Base-by-base conservation (phyloP, 2,797 vertebrate species). In the Macrochelys suwanniensis region DNA sequence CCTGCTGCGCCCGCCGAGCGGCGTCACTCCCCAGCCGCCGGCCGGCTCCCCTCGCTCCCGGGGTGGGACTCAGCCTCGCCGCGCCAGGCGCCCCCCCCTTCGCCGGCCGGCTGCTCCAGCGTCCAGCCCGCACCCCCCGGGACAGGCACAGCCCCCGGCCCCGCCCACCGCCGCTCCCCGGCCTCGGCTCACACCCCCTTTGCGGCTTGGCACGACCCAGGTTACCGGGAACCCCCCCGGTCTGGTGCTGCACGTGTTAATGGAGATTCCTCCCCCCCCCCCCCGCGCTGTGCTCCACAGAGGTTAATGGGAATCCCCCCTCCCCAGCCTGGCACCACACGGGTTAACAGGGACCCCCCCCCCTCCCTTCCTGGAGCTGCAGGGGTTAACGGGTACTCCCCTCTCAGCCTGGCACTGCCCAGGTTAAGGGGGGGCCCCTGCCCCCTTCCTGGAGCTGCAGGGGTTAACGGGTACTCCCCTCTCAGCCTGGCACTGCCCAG, bases 301-400 rank as follows among this genome's bases (percentile, higher is more conserved):
- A 42, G 15, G n/a, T 1, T 51, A 42, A 0, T 26, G 6, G 16
- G 12, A 10, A 9, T 54, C 53, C 21, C 11, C 11, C 25, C 37
- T 7, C 37, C 0, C 9, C 23, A 7, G 21, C 9, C 8, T 56
- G 54, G 54, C 56, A 12, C 28, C 4, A 49, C 42, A 4, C 1
- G 7, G 13, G 57, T 16, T 28, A 7, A 3, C 31, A 9, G 54
- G 9, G 23, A 77, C 26, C 33, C n/a, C 45, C 7, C 11, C 47
- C 9, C 8, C 47, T 10, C 19, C 21, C 7, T 25, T 28, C 9
- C 47, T 47, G 47, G 47, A 47, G 47, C 47, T 9, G 47, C 47
- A 47, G 47, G 42, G 51, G 87, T 81, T 57, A 74, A 56, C 3
- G 85, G 16, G 47, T 28, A 33, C 28, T 47, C 47, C 4, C 51